These are phyloP conservation scores for Procambarus clarkii DNA, from an alignment of 1,140 invertebrate genomes.

Conservation along the genomic window DNA sequence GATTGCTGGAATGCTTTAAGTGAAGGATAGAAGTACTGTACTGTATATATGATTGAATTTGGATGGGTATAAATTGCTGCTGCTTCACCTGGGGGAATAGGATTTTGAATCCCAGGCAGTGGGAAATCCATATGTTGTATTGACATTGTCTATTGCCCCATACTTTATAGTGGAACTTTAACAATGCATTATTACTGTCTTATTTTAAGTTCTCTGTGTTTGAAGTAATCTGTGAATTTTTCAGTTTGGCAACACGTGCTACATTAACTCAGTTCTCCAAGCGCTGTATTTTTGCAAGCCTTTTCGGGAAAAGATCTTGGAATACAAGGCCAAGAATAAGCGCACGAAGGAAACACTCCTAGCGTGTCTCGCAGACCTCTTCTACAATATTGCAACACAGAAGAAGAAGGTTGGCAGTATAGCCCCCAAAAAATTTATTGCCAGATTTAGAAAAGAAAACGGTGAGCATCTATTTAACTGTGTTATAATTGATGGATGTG, in stretches of 20 bases:
- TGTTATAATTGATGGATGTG: no score
- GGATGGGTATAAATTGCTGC: no score
- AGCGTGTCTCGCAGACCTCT: constrained; percentile 98
- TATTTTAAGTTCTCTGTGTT: no score
- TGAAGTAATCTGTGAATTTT: constrained; percentile 73
- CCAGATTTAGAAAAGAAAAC: constrained; percentile 98
- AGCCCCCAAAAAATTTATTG: constrained; percentile 99
- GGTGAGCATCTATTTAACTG: constrained; percentile 78
- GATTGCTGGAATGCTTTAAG: no score
- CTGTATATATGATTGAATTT: no score
- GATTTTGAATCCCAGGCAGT: no score
- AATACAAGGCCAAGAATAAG: constrained; percentile 98
- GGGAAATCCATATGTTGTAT: no score
- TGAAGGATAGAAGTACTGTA: no score
- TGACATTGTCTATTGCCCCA: no score
- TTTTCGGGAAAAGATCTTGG: constrained; percentile 98
- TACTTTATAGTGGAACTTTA: no score
- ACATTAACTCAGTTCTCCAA: constrained; percentile 99
- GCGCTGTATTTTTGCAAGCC: constrained; percentile 99
- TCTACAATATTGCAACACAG: constrained; percentile 98
- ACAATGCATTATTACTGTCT: no score
- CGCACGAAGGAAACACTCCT: constrained; percentile 97
- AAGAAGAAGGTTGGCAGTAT: constrained; percentile 99
- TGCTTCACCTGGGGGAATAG: no score
- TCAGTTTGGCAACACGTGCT: constrained; percentile 99